These are phyloP conservation scores for Drosophila mercatorum DNA, from an alignment of 2,888 invertebrate genomes.

Conservation along the genomic window DNA sequence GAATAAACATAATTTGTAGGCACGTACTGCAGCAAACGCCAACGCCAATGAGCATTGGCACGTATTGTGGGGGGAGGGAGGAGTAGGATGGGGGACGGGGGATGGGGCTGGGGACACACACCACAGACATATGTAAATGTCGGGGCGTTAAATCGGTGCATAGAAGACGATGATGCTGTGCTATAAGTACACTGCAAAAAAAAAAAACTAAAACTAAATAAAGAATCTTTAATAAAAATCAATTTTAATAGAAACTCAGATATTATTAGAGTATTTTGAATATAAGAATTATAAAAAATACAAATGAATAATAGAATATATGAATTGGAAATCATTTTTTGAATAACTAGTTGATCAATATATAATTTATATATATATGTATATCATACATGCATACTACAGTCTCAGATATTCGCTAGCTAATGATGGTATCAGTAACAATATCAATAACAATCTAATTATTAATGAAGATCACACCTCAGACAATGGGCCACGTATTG, in stretches of 20 bases:
- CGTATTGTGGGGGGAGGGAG: neutral
- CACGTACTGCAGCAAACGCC: slow-evolving; percentile 61
- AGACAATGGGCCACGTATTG: neutral
- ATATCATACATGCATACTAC: no score
- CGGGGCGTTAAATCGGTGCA: slow-evolving; percentile 80
- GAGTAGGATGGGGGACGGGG: neutral
- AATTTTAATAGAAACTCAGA: no score
- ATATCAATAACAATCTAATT: neutral
- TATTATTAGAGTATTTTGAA: no score
- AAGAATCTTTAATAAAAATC: no score
- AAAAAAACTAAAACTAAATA: slow-evolving; percentile 9
- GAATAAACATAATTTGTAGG: slow-evolving; percentile 79
- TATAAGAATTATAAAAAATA: no score
- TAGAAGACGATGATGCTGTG: slow-evolving; percentile 53
- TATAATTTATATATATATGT: no score
- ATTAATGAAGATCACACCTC: slow-evolving; percentile 1
- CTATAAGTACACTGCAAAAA: slow-evolving; percentile 30
- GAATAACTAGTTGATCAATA: no score
- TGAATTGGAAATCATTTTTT: no score
- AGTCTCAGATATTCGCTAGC: no score
- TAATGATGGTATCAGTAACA: no score
- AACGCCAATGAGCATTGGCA: slow-evolving; percentile 66
- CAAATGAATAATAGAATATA: no score
- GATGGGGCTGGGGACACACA: slow-evolving; percentile 35
- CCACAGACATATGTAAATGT: slow-evolving; percentile 73